Conservation (phyloP, 2,113 vertebrate genomes). For the Procavia capensis region DNA sequence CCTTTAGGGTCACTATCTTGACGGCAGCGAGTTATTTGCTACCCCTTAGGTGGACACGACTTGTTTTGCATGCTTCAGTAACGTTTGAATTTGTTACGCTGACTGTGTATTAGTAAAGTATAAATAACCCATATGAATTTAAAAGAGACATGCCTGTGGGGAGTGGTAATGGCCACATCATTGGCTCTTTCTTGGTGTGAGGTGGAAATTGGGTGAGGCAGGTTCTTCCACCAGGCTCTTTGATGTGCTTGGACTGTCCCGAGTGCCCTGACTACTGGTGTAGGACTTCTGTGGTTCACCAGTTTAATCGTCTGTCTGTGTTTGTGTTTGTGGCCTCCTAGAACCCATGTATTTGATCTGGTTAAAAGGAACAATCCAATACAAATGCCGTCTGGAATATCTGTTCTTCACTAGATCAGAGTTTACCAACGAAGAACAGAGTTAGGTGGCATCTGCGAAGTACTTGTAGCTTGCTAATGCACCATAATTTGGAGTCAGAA, state of each 20-base stretch:
- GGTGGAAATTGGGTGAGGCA: too few relatives aligned
- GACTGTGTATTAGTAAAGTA: not conserved
- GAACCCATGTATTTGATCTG: not conserved
- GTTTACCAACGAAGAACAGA: not conserved
- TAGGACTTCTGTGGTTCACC: not conserved
- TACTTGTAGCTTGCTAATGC: not conserved
- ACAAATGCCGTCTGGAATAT: not conserved
- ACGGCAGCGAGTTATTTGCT: too few relatives aligned
- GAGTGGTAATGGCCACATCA: accelerated
- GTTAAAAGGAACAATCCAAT: not conserved
- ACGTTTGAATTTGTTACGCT: not conserved
- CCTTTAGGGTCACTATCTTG: too few relatives aligned
- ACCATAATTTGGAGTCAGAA: not conserved
- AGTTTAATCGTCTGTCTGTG: not conserved
- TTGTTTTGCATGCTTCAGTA: not conserved
- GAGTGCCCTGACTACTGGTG: not conserved
- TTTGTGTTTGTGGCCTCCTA: not conserved
- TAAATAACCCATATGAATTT: not conserved
- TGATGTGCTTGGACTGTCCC: not conserved
- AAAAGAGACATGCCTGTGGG: accelerated
- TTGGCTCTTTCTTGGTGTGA: not conserved
- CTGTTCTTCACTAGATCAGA: not conserved
- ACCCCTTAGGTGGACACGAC: not conserved
- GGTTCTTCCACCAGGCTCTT: not conserved
- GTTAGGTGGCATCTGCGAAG: not conserved